Base-by-base conservation (phyloP, 2,797 vertebrate species). In the Coregonus sp. region DNA sequence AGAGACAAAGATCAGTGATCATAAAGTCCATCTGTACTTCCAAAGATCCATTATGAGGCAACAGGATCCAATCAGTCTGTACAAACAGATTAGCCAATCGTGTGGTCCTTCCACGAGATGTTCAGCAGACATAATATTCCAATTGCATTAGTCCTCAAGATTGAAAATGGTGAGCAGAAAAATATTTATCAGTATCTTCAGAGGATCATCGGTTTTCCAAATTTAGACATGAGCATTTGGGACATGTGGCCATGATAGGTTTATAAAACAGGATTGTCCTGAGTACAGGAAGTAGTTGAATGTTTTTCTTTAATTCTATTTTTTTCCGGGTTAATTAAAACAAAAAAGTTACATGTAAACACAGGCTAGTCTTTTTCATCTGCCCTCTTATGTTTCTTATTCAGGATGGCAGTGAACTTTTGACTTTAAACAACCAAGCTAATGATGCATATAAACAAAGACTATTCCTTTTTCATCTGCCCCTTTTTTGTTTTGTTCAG, bases 101-200 rank as follows among this genome's bases (percentile, higher is more conserved):
- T 4, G 66, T 35, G 66, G 66, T 16, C 29, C 66, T 33, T 68
- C 66, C 66, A 35, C 33, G 25, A 65, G 31, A 35, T 5, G 66
- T 68, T 68, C 66, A 68, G 31, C 66, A 35, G 66, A 68, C 29
- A 18, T 4, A 67, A 31, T 25, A 29, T 67, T 29, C 65, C 65
- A 67, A 67, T 67, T 67, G 29, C 31, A 67, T 67, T 67, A 68
- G 31, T 68, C 66, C 31, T 68, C 14, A 14, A 68, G 12, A 33
- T 7, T 68, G 14, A 5, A 33, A 35, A 68, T 12, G 29, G 25
- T 68, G 61, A 65, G 61, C 20, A 29, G 61, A 7, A 29, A 29
- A 29, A 65, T 9, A 68, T 35, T 16, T 2, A 68, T 31, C 66
- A 14, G 14, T 18, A 11, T 68, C 15, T 35, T 68, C 66, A 68